Evolutionary conservation across 2,888 invertebrate species (phyloP), one percentile per base, ranked within the genome.

Genomic region (Petrophora chlorosata): DNA sequence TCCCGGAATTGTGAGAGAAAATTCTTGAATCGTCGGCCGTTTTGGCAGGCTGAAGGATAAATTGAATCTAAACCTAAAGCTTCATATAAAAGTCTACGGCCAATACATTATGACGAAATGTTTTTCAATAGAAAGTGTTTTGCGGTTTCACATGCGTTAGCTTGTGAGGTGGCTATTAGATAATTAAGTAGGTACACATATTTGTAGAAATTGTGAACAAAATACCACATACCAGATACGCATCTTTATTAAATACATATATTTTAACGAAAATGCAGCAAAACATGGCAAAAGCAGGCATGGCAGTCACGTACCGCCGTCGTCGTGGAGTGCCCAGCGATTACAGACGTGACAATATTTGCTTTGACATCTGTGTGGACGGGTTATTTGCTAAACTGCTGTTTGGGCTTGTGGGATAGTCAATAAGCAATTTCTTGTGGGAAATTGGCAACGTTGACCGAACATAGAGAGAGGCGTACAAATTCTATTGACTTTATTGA

Each of bases 271-370:
- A 60, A 62, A 50, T 52, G 43, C 33, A 64, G 63, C 65, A 64
- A 61, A 74, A 74, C 80, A 82, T 78, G 79, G 71, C 67, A 59
- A 34, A 43, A 50, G 57, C 63, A 44, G 50, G 56, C 63, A 65
- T 43, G 49, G 57, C 63, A 65, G 76, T 81, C 87, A 87, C 88
- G 88, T 88, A 72, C 58, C 51, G 53, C 40, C 53, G 63, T 70
- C 51, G 53, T 39, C 53, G 63, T 70, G 70, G 73, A 73, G 65
- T 70, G 73, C 67, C 74, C 77, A 73, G 73, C 70, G 73, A 66
- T 73, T 73, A 73, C 46, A 64, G 64, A 68, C 88, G 88, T 89
- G 88, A 87, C 79, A 84, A 73, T 82, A 89, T 88, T 85, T 81
- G 77, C 77, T 75, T 80, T 70, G 34, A 33, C 56, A 49, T 52